phyloP scores from a whole-genome alignment of 2,888 invertebrate species.

The Melanostoma scalare region DNA sequence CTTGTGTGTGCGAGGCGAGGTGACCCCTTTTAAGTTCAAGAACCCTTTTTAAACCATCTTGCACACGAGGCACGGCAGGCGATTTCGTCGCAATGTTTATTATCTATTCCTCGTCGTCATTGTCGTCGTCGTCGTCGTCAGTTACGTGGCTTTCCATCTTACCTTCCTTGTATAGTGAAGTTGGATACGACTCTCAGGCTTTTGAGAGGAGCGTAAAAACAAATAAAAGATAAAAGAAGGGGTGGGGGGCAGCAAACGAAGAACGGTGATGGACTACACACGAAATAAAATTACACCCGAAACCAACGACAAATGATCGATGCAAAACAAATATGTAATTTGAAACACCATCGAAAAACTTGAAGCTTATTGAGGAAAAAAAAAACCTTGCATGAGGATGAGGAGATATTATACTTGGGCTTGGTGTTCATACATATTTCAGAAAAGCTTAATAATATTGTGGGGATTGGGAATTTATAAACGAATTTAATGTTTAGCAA shows the following conservation, averaged over 20 bases:
- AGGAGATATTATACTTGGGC: no score
- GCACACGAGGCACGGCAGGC: conserved; percentile 69
- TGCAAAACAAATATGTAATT: not conserved
- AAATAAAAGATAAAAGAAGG: conserved; percentile 1
- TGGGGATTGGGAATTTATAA: no score
- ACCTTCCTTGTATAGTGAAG: not conserved
- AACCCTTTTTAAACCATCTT: conserved; percentile 71
- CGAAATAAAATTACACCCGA: conserved; percentile 17
- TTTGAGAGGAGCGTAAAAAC: conserved; percentile 16
- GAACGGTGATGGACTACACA: conserved; percentile 1
- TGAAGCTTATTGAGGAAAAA: not conserved
- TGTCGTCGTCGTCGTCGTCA: not conserved
- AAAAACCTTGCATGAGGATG: not conserved
- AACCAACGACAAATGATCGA: conserved; percentile 25
- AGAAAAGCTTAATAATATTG: no score
- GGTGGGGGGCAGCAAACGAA: not conserved
- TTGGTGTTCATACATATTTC: no score
- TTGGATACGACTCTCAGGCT: conserved; percentile 2
- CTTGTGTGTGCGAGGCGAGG: conserved; percentile 55
- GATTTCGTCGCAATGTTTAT: conserved; percentile 56
- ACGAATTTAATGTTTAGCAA: no score
- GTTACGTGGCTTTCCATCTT: conserved; percentile 58
- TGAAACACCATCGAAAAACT: not conserved
- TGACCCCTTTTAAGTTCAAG: conserved; percentile 73
- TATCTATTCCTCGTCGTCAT: conserved; percentile 47